Conservation (phyloP, 2,797 vertebrate species). For the Chlorospingus semifuscus region DNA sequence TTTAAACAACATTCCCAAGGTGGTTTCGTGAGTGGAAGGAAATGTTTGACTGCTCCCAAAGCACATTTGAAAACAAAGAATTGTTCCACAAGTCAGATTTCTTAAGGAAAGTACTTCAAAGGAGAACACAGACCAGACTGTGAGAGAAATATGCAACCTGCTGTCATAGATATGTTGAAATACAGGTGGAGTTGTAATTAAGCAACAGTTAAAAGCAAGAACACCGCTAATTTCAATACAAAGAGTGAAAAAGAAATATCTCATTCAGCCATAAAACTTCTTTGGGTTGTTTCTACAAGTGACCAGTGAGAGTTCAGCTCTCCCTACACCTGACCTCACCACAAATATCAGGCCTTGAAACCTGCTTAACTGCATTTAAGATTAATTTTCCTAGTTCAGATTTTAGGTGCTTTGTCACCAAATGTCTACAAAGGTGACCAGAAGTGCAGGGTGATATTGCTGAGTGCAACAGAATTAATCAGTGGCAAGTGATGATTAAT, state of each 20-base stretch:
- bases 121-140: background rate
- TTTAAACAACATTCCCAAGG: background rate
- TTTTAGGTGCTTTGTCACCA: background rate
- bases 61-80: background rate
- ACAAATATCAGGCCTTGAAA: background rate
- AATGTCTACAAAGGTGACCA: background rate
- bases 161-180: background rate
- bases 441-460: background rate
- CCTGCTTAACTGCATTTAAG: background rate
- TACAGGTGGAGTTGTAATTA: background rate
- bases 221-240: background rate
- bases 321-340: background rate
- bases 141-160: background rate
- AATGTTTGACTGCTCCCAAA: conserved; percentile 7
- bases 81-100: background rate
- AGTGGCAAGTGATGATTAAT: background rate
- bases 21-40: background rate
- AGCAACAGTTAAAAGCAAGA: background rate
- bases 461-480: background rate
- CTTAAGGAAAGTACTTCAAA: background rate
- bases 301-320: background rate
- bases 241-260: background rate
- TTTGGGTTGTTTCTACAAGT: background rate
- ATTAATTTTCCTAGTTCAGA: background rate
- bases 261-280: background rate